Evolutionary conservation across 2,888 invertebrate genomes (phyloP).

Genomic region (Lasioglossum pauxillum): DNA sequence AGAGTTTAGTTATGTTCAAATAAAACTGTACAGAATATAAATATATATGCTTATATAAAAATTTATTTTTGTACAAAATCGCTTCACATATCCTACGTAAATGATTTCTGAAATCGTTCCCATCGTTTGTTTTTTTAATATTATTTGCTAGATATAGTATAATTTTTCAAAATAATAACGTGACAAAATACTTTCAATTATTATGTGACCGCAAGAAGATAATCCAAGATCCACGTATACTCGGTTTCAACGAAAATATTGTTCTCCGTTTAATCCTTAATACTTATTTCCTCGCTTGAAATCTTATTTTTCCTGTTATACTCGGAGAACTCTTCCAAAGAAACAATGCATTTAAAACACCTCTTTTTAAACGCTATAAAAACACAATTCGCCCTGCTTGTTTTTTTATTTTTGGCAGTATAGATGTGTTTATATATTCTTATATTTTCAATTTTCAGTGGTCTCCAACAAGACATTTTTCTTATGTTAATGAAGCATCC

Average conservation of each 20-base stretch:
- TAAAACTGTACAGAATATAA: constrained; percentile 67
- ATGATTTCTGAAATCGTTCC: constrained; percentile 42
- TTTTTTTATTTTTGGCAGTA: constrained; percentile 49
- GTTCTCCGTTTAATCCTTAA: constrained; percentile 1
- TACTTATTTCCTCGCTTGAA: neutral
- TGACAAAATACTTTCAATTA: constrained; percentile 34
- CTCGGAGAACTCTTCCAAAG: neutral
- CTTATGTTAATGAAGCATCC: constrained; percentile 19
- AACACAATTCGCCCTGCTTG: constrained; percentile 9
- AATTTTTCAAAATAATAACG: constrained; percentile 34
- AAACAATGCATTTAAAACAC: constrained; percentile 15
- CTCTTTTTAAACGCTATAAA: constrained; percentile 6
- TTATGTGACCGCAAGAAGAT: constrained; percentile 46
- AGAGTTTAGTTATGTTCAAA: constrained; percentile 50
- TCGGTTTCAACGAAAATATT: constrained; percentile 24
- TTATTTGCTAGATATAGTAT: constrained; percentile 31
- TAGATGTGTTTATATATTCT: constrained; percentile 6
- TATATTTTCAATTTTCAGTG: constrained; percentile 27
- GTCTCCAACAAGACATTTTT: constrained; percentile 45
- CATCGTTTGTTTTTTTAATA: constrained; percentile 31
- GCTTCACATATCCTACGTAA: constrained; percentile 51
- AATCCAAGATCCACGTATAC: constrained; percentile 4
- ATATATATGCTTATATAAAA: constrained; percentile 66
- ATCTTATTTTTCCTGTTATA: neutral
- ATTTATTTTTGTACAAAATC: constrained; percentile 63